Base-by-base conservation (phyloP, 2,113 vertebrate genomes). In the Crotalus viridis region DNA sequence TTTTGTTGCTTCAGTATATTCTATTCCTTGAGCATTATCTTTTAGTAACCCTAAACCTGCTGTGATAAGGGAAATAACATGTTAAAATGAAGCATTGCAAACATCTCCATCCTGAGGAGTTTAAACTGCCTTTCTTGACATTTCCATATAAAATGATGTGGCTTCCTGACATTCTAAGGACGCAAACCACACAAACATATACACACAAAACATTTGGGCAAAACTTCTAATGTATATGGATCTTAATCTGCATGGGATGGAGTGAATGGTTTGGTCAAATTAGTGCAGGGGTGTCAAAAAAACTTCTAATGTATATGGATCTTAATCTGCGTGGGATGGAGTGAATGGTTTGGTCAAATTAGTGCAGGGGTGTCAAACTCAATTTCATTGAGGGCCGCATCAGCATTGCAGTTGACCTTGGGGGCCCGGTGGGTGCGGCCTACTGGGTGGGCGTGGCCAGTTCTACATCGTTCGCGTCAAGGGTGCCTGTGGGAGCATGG, bases 1-100 rank as follows among this genome's bases (percentile, higher is more conserved):
- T 19, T 90, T 92, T 91, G 51, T 88, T 94, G 56, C 28, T 95
- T 48, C 4, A 9, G 43, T 69, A 48, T n/a, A 7, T 7, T 91
- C 86, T 85, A 1, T 43, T 91, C 0, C 1, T 26, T 39, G 6
- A 54, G 59, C 87, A 10, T 85, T 56, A 88, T 91, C 64, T 51
- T 56, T 43, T 1, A 61, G 59, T 92, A 57, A 57, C 39, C 64
- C 46, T 59, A 89, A 33, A 10, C 13, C 87, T 48, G 46, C 13
- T 89, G 39, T 22, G 81, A 24, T 28, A 10, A n/a, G 39, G 26
- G 17, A 55, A n/a, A 89, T n/a, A 33, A 48, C 28, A 59, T 51
- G 54, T 91, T 61, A 91, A 87, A 74, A 88, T 81, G 61, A 64
- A 81, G 61, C 19, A 85, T 89, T 57, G 69, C 26, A 46, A 10